A percentile compares a stretch with the other conserved stretches of the same genome.
phyloP scores from a whole-genome alignment of 2,888 invertebrate genomes.

The Acanthococcus lagerstroemiae region DNA sequence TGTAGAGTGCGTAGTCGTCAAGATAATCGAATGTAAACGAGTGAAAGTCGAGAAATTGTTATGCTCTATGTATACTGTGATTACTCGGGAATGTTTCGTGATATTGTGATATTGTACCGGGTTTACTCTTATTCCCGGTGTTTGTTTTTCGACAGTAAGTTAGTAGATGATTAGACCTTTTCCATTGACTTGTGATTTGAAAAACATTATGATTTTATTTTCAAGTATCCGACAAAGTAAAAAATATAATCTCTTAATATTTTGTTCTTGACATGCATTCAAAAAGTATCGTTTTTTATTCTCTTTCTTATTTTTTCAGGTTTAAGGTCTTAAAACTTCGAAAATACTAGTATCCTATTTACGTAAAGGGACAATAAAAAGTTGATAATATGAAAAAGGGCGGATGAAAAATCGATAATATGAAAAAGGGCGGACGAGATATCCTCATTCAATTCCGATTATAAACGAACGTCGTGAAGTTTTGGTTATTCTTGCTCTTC shows the following conservation, averaged over 20 bases:
- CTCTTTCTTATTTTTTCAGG: not conserved
- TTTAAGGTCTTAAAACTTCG: not conserved
- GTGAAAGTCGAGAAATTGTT: not conserved
- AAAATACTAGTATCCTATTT: not conserved
- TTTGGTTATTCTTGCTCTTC: not conserved
- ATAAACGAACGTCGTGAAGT: not conserved
- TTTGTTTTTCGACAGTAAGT: no score
- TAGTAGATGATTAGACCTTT: no score
- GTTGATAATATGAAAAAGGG: no score
- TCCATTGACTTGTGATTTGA: no score
- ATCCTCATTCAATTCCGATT: not conserved
- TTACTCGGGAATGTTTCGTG: no score
- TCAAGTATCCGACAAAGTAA: no score
- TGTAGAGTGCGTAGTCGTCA: not conserved
- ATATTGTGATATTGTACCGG: no score
- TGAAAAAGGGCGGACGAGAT: not conserved
- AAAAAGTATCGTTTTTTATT: no score
- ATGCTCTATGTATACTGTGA: not conserved
- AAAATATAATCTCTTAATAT: no score
- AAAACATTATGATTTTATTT: no score
- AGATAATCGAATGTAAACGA: not conserved
- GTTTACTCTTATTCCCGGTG: no score
- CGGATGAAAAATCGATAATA: not conserved
- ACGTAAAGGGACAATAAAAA: not conserved
- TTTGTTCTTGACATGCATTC: no score